A percentile compares a stretch with the other conserved stretches of the same genome.
Evolutionary conservation across 2,113 vertebrate genomes (phyloP).

Genomic region (Abramis brama): DNA sequence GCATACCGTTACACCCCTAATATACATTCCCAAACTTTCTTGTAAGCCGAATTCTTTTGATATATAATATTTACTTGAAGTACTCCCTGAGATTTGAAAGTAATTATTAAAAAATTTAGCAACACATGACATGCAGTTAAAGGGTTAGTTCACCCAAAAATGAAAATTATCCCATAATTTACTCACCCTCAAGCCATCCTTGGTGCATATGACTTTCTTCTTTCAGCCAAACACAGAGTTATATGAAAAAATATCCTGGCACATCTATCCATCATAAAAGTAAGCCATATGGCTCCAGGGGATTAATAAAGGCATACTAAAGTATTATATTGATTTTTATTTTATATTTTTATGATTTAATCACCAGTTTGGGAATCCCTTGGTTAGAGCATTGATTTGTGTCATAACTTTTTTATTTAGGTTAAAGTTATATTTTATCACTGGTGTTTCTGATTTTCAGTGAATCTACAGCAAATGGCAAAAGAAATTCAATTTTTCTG

Average conservation of each 20-base stretch:
- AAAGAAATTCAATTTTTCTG: not conserved
- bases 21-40: not conserved
- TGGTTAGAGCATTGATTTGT: not conserved
- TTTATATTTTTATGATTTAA: not conserved
- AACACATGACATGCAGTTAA: not conserved
- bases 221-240: too few relatives aligned
- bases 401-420: not conserved
- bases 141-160: too few relatives aligned
- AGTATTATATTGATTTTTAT: too few relatives aligned
- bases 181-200: too few relatives aligned
- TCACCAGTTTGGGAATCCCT: not conserved
- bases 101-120: not conserved
- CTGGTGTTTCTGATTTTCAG: too few relatives aligned
- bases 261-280: too few relatives aligned
- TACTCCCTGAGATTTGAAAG: not conserved
- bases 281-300: too few relatives aligned
- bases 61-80: not conserved
- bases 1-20: too few relatives aligned
- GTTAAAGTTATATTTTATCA: not conserved
- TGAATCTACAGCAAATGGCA: not conserved
- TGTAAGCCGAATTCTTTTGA: not conserved
- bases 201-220: too few relatives aligned
- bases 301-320: too few relatives aligned
- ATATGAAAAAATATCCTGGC: too few relatives aligned
- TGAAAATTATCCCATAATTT: too few relatives aligned